Evolutionary conservation across 1,140 invertebrate genomes (phyloP), one percentile per base, ranked within the genome.

Genomic region (Brachionus koreanus): DNA sequence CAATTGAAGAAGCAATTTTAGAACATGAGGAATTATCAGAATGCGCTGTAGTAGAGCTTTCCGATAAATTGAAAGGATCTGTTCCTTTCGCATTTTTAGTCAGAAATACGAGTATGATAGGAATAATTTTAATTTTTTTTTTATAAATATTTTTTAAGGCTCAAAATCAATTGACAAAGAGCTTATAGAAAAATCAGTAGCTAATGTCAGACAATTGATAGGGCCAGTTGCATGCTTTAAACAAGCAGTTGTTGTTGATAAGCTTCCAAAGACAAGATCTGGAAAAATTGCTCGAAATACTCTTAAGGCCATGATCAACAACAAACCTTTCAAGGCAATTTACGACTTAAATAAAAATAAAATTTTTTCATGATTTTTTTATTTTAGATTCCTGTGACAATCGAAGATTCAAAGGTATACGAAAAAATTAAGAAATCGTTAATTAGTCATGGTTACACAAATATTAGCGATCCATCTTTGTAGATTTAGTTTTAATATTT

Each of bases 161-260:
- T 83, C 83, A 16, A 82, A 82, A 29, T 84, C 84, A 67, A 79
- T 84, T 16, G 37, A 84, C 1, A 84, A 85, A 16, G 77, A 86
- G 35, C 77, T 88, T n/a, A 88, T 90, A 5, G 88, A 84, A 33
- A 85, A 87, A 82, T 83, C 88, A 0, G 85, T 87, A 6, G 33
- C 84, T 29, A 83, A 92, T 83, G 94, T 96, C 0, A 89, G 95
- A 83, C 91, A 93, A 57, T 87, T 93, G 3, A 92, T 97, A 49
- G 95, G 95, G 0, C 94, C 95, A 0, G 95, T 97, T 10, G 95
- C 95, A 1, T 91, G 93, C 0, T 95, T 97, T 86, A 92, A 92
- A 84, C 87, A 92, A 74, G 92, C 92, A 0, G 92, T 92, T 0
- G 89, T 93, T 1, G 93, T 97, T 0, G 91, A 91, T 19, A 93